phyloP scores from a whole-genome alignment of 2,888 invertebrate species.

The Nomada flava region DNA sequence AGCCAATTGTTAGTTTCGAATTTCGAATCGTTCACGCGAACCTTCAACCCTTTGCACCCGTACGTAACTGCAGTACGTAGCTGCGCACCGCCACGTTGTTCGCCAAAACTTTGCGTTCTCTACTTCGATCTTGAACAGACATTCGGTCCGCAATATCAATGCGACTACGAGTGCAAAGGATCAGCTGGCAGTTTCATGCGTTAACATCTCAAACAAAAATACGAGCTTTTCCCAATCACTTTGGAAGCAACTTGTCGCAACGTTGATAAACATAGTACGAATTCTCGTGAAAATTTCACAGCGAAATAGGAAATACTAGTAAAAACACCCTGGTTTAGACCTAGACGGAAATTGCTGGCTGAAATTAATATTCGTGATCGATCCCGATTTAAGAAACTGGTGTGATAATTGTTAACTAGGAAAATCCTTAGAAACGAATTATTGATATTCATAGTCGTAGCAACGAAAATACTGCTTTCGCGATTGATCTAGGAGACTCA shows the following conservation, averaged over 20 bases:
- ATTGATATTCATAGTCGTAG: slow-evolving; percentile 33
- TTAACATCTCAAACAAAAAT: too few relatives aligned
- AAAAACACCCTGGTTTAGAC: too few relatives aligned
- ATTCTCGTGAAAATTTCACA: too few relatives aligned
- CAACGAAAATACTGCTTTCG: slow-evolving; percentile 36
- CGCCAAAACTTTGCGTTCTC: too few relatives aligned
- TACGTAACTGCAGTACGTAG: background rate
- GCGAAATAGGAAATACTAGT: too few relatives aligned
- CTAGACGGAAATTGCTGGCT: background rate
- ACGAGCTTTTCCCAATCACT: too few relatives aligned
- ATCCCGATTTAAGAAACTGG: background rate
- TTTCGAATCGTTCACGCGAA: background rate
- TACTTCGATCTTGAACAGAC: background rate
- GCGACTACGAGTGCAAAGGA: slow-evolving; percentile 8
- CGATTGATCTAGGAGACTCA: slow-evolving; percentile 37
- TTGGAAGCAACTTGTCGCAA: too few relatives aligned
- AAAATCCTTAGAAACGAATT: slow-evolving; percentile 8
- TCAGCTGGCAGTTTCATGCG: background rate
- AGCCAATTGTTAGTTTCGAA: background rate
- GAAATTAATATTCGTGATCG: background rate
- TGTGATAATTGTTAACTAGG: background rate
- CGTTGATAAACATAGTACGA: too few relatives aligned
- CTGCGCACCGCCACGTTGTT: too few relatives aligned
- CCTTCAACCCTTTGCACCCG: slow-evolving; percentile 3
- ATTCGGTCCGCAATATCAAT: background rate